phyloP scores from a whole-genome alignment of 2,113 vertebrate genomes.

The Abramis brama region DNA sequence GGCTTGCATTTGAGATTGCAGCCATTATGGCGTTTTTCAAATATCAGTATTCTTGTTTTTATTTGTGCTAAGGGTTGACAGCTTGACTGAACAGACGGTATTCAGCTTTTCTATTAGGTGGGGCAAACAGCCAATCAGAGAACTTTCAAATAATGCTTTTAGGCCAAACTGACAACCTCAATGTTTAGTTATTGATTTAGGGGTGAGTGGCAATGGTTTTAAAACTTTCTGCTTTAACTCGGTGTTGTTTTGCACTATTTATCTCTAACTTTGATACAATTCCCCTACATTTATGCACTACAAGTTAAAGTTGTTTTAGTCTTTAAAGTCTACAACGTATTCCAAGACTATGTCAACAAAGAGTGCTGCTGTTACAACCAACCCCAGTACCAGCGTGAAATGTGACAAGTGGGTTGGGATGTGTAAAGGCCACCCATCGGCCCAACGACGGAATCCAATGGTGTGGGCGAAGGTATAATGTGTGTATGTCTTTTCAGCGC shows the following conservation, averaged over 20 bases:
- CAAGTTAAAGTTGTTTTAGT: too few species aligned
- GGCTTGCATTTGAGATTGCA: not conserved
- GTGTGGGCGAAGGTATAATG: too few species aligned
- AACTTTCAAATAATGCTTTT: not conserved
- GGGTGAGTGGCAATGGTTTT: not conserved
- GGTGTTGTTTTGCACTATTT: too few species aligned
- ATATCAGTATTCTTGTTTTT: not conserved
- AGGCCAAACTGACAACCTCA: not conserved
- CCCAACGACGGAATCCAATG: too few species aligned
- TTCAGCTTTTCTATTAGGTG: conserved; percentile 30
- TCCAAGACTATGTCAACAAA: not conserved
- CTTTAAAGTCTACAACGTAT: too few species aligned
- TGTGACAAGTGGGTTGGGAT: not conserved
- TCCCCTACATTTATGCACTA: too few species aligned
- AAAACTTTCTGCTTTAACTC: not conserved
- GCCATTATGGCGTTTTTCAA: not conserved
- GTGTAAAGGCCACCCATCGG: too few species aligned
- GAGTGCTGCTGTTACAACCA: not conserved
- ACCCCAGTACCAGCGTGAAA: not conserved
- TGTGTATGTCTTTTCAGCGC: too few species aligned
- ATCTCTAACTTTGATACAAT: too few species aligned
- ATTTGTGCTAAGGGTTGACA: conserved; percentile 15
- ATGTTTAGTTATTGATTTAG: not conserved
- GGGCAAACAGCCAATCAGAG: conserved; percentile 30
- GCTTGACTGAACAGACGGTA: conserved; percentile 37